Evolutionary conservation across 2,888 invertebrate genomes (phyloP).

Genomic region (Zele albiditarsus): DNA sequence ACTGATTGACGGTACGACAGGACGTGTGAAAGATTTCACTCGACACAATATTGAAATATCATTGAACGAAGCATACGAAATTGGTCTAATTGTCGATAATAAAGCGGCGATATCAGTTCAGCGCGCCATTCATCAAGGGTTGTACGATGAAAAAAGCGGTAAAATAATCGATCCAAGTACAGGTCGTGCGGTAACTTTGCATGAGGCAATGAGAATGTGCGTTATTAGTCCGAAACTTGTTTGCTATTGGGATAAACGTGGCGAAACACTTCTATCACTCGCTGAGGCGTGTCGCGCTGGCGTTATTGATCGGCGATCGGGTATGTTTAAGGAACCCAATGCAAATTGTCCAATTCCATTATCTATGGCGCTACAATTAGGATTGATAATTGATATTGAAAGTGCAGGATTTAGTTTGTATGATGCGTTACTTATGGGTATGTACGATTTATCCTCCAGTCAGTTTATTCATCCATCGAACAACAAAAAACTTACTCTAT

Average conservation of each 20-base stretch:
- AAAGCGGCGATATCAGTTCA: conserved; percentile 88
- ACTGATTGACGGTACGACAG: conserved; percentile 82
- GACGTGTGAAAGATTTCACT: conserved; percentile 82
- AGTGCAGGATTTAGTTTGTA: conserved; percentile 87
- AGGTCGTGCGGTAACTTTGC: conserved; percentile 85
- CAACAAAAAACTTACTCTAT: conserved; percentile 82
- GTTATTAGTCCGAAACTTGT: conserved; percentile 86
- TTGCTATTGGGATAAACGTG: conserved; percentile 86
- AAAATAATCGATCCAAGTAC: conserved; percentile 88
- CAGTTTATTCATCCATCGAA: conserved; percentile 85
- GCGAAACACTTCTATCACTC: conserved; percentile 81
- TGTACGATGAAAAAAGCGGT: conserved; percentile 86
- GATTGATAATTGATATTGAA: conserved; percentile 90
- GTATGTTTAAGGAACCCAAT: conserved; percentile 84
- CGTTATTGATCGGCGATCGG: conserved; percentile 86
- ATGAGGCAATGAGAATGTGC: conserved; percentile 87
- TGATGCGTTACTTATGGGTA: conserved; percentile 85
- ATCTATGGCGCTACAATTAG: conserved; percentile 83
- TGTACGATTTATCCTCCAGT: conserved; percentile 81
- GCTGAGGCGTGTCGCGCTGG: conserved; percentile 88
- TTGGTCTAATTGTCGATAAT: conserved; percentile 86
- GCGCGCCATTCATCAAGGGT: conserved; percentile 88
- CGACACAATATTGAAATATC: conserved; percentile 80
- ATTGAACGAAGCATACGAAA: conserved; percentile 84
- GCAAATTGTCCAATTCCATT: conserved; percentile 80